Percentiles rank a stretch among this genome's conserved stretches.
These are phyloP conservation scores for Drosophila setifemur DNA, from an alignment of 1,140 invertebrate species.

Conservation along the genomic window DNA sequence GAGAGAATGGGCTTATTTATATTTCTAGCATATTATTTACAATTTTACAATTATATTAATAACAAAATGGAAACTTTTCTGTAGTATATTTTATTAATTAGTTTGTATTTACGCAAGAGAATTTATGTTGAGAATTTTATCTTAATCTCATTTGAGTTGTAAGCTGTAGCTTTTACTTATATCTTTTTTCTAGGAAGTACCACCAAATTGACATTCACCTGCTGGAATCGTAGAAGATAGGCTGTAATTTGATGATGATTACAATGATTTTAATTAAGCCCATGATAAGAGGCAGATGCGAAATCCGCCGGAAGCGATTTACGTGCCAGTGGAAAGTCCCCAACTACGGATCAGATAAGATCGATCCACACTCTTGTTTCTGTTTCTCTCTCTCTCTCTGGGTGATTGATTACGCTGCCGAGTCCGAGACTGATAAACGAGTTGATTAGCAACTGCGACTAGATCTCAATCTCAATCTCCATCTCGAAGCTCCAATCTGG, in stretches of 20 bases:
- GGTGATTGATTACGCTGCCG: slow-evolving; percentile 53
- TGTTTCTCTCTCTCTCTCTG: background rate
- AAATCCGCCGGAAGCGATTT: slow-evolving; percentile 41
- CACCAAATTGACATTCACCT: no score
- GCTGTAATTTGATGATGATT: background rate
- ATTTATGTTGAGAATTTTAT: no score
- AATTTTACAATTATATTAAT: no score
- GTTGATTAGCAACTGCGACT: slow-evolving; percentile 27
- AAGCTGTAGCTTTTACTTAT: no score
- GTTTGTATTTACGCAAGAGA: no score
- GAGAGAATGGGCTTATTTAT: no score
- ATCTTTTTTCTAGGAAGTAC: no score
- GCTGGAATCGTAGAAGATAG: no score
- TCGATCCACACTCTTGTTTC: background rate
- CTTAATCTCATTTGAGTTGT: no score
- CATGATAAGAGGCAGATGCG: slow-evolving; percentile 20
- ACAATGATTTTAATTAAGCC: background rate
- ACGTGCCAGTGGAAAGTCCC: slow-evolving; percentile 20
- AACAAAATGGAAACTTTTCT: no score
- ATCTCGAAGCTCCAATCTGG: background rate
- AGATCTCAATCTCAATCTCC: background rate
- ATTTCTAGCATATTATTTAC: no score
- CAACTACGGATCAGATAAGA: slow-evolving; percentile 18
- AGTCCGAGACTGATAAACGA: slow-evolving; percentile 21
- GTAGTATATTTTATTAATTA: no score